Evolutionary conservation across 2,888 invertebrate genomes (phyloP).

Genomic region (Cephus spinipes): DNA sequence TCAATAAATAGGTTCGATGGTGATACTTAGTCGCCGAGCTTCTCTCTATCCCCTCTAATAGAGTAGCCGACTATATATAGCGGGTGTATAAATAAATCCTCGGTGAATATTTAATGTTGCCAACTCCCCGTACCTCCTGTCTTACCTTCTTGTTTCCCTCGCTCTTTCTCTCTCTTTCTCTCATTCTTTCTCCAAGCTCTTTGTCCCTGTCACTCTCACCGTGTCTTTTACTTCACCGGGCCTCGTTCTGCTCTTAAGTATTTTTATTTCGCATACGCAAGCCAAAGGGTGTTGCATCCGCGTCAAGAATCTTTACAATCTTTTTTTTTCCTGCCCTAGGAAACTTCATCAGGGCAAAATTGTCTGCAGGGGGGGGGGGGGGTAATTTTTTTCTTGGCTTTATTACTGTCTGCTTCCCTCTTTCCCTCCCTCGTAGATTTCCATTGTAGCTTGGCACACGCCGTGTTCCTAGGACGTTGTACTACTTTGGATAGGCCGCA

Average conservation of each 20-base stretch:
- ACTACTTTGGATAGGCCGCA: neutral
- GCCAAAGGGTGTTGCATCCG: neutral
- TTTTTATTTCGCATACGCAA: conserved; percentile 17
- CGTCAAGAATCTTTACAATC: neutral
- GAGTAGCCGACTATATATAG: conserved; percentile 45
- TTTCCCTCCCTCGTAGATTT: neutral
- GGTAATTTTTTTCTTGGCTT: neutral
- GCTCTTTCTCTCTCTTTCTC: neutral
- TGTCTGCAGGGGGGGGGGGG: neutral
- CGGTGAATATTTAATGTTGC: conserved; percentile 58
- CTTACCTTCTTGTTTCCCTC: neutral
- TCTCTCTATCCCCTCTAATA: conserved; percentile 30
- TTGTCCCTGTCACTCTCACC: neutral
- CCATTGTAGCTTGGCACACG: neutral
- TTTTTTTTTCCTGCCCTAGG: too few species aligned
- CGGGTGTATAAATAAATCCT: conserved; percentile 52
- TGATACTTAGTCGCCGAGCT: conserved; percentile 15
- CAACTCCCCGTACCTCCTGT: conserved; percentile 29
- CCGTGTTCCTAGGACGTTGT: neutral
- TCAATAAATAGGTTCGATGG: conserved; percentile 17
- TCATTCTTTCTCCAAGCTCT: neutral
- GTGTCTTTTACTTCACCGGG: conserved; percentile 3
- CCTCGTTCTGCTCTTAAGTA: conserved; percentile 11
- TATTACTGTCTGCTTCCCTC: neutral
- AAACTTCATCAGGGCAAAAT: too few species aligned